Evolutionary conservation across 1,140 invertebrate species (phyloP).

Genomic region (Carposina sasakii): DNA sequence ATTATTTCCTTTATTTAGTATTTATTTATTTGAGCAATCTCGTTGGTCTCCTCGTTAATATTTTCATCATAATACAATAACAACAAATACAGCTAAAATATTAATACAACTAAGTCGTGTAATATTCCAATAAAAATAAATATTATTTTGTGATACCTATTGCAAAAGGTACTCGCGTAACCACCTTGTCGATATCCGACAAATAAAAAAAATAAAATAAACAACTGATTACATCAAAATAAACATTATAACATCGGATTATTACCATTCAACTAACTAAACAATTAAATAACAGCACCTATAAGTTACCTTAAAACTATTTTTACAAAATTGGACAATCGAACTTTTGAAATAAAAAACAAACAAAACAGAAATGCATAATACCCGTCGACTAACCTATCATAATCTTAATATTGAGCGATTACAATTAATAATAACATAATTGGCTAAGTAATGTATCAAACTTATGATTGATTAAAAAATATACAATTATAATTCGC

Average conservation of each 20-base stretch:
- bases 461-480: too few species aligned
- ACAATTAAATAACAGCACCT: conserved; percentile 19
- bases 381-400: conserved; percentile 68
- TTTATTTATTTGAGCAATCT: not conserved
- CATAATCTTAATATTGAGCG: conserved; percentile 27
- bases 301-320: conserved; percentile 35
- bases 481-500: too few species aligned
- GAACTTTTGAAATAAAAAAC: too few species aligned
- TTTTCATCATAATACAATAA: too few species aligned
- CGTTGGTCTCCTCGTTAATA: not conserved
- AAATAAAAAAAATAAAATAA: conserved; percentile 12
- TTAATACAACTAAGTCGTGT: too few species aligned
- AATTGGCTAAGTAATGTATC: too few species aligned
- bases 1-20: not conserved
- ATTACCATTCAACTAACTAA: conserved; percentile 7
- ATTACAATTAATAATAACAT: too few species aligned
- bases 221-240: conserved; percentile 22
- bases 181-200: conserved; percentile 37
- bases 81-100: too few species aligned
- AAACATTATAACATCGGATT: conserved; percentile 39
- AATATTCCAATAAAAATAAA: conserved; percentile 23
- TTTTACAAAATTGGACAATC: conserved; percentile 66
- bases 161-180: conserved; percentile 64
- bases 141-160: conserved; percentile 24
- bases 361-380: conserved; percentile 60